Evolutionary conservation across 2,888 invertebrate genomes (phyloP).

Genomic region (Sinotaia quadrata): DNA sequence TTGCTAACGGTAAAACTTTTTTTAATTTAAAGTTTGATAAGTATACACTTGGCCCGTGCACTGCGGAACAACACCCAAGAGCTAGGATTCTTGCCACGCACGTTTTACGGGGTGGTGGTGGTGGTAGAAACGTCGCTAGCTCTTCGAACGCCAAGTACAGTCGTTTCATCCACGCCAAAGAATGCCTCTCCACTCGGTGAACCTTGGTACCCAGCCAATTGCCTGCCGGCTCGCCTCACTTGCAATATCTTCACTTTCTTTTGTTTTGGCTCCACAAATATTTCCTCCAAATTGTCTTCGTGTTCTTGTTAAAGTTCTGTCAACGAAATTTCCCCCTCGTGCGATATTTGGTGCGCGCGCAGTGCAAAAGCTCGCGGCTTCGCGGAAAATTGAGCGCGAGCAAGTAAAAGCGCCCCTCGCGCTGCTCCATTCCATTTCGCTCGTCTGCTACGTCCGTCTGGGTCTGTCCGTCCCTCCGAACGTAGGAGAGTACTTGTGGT

Average conservation of each 20-base stretch:
- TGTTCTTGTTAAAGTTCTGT: not conserved
- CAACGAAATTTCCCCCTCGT: not conserved
- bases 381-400: not conserved
- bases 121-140: too few relatives aligned
- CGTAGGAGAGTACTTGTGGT: too few relatives aligned
- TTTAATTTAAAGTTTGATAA: too few relatives aligned
- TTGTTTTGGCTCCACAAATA: conserved; percentile 1
- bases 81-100: not conserved
- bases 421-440: not conserved
- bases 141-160: not conserved
- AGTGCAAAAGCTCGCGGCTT: not conserved
- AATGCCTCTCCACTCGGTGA: conserved; percentile 6
- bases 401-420: not conserved
- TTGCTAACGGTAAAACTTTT: too few relatives aligned
- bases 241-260: conserved; percentile 10
- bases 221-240: conserved; percentile 2
- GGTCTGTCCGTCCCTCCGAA: conserved; percentile 1
- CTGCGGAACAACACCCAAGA: not conserved
- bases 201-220: not conserved
- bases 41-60: too few relatives aligned
- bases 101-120: too few relatives aligned
- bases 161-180: not conserved
- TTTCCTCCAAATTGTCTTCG: conserved; percentile 4
- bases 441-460: not conserved
- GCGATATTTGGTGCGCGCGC: not conserved